Conservation (phyloP, 2,113 vertebrate species). For the Mastomys natalensis region DNA sequence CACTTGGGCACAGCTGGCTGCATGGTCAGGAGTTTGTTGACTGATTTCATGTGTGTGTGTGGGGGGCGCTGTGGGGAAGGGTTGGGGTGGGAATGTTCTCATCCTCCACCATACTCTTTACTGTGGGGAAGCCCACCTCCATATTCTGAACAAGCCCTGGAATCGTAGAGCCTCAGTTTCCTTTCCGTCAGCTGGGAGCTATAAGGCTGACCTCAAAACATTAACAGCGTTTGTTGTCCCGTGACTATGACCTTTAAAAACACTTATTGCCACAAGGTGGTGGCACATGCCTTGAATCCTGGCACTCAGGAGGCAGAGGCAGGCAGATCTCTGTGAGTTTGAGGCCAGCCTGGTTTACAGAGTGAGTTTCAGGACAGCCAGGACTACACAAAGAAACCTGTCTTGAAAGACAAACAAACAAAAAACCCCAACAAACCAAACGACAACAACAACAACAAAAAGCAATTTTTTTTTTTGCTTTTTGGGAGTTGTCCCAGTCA, state of each 20-base stretch:
- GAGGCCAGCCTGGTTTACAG: background rate
- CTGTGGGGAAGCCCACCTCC: background rate
- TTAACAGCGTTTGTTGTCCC: background rate
- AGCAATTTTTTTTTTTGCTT: too few species aligned
- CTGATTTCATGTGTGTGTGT: background rate
- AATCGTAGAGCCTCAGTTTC: background rate
- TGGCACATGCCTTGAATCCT: background rate
- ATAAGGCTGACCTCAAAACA: rapidly evolving
- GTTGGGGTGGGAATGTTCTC: too few species aligned
- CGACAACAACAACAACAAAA: background rate
- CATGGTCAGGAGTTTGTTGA: background rate
- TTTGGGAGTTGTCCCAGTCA: background rate
- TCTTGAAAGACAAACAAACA: background rate
- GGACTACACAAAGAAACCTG: background rate
- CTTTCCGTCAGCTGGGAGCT: background rate
- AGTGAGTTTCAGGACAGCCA: background rate
- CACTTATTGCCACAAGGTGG: background rate
- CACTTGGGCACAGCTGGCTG: background rate
- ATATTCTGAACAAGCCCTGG: rapidly evolving
- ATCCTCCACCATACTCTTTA: rapidly evolving
- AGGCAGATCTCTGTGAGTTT: background rate
- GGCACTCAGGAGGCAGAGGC: background rate
- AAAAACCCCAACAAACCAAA: background rate
- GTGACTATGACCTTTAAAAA: background rate
- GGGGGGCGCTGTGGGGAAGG: background rate